Percentiles rank a stretch among this genome's conserved stretches.
phyloP scores from a whole-genome alignment of 2,113 vertebrate species.

The Sinosuthora webbiana region DNA sequence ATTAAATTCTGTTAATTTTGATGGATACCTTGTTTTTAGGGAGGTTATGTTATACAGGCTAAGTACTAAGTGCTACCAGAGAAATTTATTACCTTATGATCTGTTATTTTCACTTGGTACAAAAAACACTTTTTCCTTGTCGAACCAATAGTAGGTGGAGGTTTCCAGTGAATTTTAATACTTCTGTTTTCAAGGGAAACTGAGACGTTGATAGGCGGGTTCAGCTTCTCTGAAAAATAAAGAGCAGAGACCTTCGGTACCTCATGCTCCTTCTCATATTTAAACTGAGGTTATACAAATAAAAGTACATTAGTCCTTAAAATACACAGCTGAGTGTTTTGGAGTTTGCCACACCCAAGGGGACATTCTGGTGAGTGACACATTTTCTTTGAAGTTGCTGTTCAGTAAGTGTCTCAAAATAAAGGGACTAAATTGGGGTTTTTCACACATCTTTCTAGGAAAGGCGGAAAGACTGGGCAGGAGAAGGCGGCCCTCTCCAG shows the following conservation, averaged over 20 bases:
- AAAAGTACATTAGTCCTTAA: background rate
- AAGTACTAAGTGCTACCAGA: background rate
- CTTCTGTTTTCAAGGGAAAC: slow-evolving; percentile 42
- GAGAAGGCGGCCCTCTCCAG: accelerated
- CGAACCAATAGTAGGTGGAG: slow-evolving; percentile 20
- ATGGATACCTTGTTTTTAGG: background rate
- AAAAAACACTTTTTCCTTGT: slow-evolving; percentile 5
- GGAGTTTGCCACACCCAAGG: background rate
- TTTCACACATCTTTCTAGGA: accelerated
- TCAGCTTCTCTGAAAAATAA: slow-evolving; percentile 67
- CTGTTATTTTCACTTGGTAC: slow-evolving; percentile 66
- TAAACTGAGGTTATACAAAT: background rate
- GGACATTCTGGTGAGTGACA: background rate
- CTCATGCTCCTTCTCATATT: background rate
- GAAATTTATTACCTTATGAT: background rate
- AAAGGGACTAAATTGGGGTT: accelerated
- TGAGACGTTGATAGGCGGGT: slow-evolving; percentile 47
- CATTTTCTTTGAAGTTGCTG: background rate
- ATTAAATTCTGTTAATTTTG: background rate
- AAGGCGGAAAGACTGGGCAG: background rate
- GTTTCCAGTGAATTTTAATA: slow-evolving; percentile 59
- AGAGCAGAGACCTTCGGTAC: background rate
- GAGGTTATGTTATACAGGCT: background rate
- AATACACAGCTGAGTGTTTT: background rate
- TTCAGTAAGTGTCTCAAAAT: background rate